These are phyloP conservation scores for Papio anubis DNA, from an alignment of 2,113 vertebrate genomes.

Conservation along the genomic window DNA sequence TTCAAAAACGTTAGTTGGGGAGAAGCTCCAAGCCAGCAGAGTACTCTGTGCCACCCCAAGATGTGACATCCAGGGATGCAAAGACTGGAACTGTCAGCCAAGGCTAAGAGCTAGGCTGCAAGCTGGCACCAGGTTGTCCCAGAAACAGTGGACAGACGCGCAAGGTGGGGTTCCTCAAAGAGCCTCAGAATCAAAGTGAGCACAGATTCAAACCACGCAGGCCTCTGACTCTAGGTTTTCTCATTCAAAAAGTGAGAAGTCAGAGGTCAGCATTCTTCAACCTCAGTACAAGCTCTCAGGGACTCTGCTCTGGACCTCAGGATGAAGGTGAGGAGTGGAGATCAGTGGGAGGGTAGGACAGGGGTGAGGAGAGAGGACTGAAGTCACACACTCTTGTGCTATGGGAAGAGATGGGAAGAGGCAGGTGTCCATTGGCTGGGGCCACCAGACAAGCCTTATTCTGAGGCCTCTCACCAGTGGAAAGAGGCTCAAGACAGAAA, in stretches of 20 bases:
- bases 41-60: neutral
- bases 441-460: neutral
- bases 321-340: neutral
- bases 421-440: no score
- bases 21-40: neutral
- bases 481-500: neutral
- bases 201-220: neutral
- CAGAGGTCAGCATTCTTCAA: neutral
- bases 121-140: no score
- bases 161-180: neutral
- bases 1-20: neutral
- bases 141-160: neutral
- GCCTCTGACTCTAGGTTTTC: neutral
- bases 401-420: no score
- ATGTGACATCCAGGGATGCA: neutral
- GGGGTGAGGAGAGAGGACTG: neutral
- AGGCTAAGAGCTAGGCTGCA: neutral
- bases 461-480: neutral
- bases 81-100: neutral
- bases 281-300: neutral
- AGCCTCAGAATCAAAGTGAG: neutral
- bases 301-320: neutral
- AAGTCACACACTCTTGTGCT: neutral
- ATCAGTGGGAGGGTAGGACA: no score
- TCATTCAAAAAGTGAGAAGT: neutral